Base-by-base conservation (phyloP, 2,888 invertebrate genomes). In the Druceiella hillmani region DNA sequence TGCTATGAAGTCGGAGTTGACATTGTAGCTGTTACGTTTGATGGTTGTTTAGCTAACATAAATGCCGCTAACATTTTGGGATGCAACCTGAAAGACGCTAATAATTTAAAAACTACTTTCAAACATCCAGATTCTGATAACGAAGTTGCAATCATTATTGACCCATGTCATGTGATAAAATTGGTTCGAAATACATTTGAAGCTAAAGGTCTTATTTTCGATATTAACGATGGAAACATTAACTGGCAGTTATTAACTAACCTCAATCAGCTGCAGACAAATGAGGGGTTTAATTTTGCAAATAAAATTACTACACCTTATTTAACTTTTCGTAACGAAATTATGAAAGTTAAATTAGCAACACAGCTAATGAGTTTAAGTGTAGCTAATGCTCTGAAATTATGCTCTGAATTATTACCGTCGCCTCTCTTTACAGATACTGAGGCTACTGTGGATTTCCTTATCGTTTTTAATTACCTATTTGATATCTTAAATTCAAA, bases 81-180 rank as follows among this genome's bases (percentile, higher is more conserved):
- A 11, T 29, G 30, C n/a, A n/a, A 29, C 6, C 5, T 29, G 4
- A 11, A 5, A 4, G n/a, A 29, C 15, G 4, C 13, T 13, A 9
- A 4, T 6, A 6, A 13, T 28, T 11, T 42, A 11, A 35, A 36
- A 38, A 42, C 36, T 16, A 38, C 38, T 28, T 42, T 42, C 17
- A 40, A 24, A 27, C 48, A 49, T 24, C 49, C 47, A 1, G 28
- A 31, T 20, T 36, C 29, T 33, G 27, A 34, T 14, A 28, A 24
- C n/a, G 20, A 33, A 27, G 22, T 20, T 29, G 35, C 11, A 25
- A 26, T 10, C 17, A 3, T 30, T 30, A 17, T 14, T 17, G 17
- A 13, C 13, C 16, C 30, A 5, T 13, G 15, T 16, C 17, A 17
- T 10, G 4, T 30, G 30, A 30, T 17, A 15, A 10, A 17, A 5